A percentile compares a stretch with the other conserved stretches of the same genome.
Conservation (phyloP, 2,797 vertebrate genomes). For the Micromesistius poutassou region DNA sequence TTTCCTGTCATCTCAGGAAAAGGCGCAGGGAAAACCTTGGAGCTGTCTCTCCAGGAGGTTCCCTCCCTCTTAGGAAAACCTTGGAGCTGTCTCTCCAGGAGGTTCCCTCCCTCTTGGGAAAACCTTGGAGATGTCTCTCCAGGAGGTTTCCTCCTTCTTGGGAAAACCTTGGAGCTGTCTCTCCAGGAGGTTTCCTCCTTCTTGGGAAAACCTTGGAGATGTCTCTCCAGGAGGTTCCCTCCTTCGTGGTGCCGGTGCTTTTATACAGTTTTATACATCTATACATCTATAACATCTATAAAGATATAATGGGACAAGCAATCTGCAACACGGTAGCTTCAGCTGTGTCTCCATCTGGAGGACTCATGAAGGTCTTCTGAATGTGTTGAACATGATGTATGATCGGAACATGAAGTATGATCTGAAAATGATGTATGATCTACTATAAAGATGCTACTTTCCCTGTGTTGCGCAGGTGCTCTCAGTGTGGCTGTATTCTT, state of each 20-base stretch:
- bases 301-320: background rate
- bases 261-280: constrained; percentile 5
- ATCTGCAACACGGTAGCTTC: background rate
- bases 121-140: constrained; percentile 16
- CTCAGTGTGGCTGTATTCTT: too few relatives aligned
- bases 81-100: constrained; percentile 26
- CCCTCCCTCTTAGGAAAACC: constrained; percentile 33
- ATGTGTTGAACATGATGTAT: too few relatives aligned
- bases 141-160: constrained; percentile 65
- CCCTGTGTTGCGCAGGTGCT: too few relatives aligned
- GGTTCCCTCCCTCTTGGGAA: constrained; percentile 33
- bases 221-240: constrained; percentile 25
- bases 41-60: constrained; percentile 28
- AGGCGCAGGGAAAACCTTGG: background rate
- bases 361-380: too few relatives aligned
- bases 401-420: too few relatives aligned
- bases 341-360: too few relatives aligned
- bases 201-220: background rate
- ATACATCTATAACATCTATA: background rate
- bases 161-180: background rate
- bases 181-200: constrained; percentile 33
- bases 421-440: too few relatives aligned
- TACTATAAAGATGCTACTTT: too few relatives aligned
- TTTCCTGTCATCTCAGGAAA: background rate
- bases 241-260: constrained; percentile 24